A percentile compares a stretch with the other conserved stretches of the same genome.
These are phyloP conservation scores for Chelonia mydas DNA, from an alignment of 2,797 vertebrate genomes.

Conservation along the genomic window DNA sequence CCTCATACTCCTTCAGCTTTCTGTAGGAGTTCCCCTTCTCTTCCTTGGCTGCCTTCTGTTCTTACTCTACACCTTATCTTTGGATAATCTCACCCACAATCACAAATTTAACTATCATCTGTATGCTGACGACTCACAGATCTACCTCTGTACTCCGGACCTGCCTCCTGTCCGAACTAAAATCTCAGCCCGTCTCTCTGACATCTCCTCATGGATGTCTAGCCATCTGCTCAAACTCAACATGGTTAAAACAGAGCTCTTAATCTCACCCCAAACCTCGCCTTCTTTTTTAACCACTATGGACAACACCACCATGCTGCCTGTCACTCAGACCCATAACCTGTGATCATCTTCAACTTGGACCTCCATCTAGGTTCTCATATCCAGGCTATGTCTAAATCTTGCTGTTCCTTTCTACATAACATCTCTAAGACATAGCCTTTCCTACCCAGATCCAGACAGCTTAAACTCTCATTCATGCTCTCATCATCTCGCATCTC, in stretches of 20 bases:
- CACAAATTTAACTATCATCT: background rate
- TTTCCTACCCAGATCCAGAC: background rate
- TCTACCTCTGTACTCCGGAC: background rate
- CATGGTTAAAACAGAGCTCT: too few relatives aligned
- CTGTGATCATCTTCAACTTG: background rate
- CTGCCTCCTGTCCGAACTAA: background rate
- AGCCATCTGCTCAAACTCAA: too few relatives aligned
- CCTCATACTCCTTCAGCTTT: background rate
- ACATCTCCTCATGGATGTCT: too few relatives aligned
- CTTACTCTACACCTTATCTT: background rate
- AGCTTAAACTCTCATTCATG: background rate
- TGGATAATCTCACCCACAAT: background rate
- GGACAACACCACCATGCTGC: accelerated
- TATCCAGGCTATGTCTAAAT: background rate
- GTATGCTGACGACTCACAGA: background rate
- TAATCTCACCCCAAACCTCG: too few relatives aligned
- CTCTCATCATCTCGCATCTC: background rate
- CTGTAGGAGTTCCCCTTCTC: background rate
- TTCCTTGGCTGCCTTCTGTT: background rate
- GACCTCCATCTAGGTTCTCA: background rate
- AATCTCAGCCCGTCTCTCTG: background rate
- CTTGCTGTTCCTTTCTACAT: background rate
- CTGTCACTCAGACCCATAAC: background rate
- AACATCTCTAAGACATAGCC: background rate
- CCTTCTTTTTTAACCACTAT: background rate